These are phyloP conservation scores for Willisornis vidua DNA, from an alignment of 2,113 vertebrate species.

Conservation along the genomic window DNA sequence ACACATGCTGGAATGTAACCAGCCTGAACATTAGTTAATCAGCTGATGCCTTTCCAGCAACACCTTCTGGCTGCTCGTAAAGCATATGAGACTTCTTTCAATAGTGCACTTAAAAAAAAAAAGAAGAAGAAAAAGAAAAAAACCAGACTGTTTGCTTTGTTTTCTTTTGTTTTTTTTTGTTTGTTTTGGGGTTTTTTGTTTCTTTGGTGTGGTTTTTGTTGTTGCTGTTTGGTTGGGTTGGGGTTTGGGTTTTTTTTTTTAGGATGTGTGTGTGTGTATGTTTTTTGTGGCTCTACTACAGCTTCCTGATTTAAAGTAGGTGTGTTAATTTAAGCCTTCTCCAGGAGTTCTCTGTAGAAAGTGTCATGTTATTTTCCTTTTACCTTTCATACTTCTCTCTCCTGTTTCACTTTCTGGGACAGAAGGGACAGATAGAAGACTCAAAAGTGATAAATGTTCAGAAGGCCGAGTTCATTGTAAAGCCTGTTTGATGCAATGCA, in stretches of 20 bases:
- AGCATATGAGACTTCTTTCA: neutral
- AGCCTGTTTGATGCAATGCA: neutral
- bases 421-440: neutral
- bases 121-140: neutral
- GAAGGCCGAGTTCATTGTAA: rapidly evolving
- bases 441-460: neutral
- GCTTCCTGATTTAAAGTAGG: neutral
- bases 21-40: slow-evolving; percentile 1
- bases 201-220: no score
- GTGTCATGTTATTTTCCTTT: neutral
- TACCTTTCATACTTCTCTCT: neutral
- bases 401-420: neutral
- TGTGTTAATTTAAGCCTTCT: neutral
- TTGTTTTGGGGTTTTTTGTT: neutral
- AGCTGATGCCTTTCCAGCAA: slow-evolving; percentile 8
- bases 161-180: neutral
- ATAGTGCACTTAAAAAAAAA: neutral
- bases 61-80: neutral
- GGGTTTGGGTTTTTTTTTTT: no score
- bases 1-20: neutral
- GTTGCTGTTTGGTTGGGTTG: no score
- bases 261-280: neutral
- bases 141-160: neutral
- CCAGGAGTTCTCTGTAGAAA: neutral
- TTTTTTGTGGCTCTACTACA: neutral